phyloP scores from a whole-genome alignment of 2,888 invertebrate genomes.

The Plebejus melissa region DNA sequence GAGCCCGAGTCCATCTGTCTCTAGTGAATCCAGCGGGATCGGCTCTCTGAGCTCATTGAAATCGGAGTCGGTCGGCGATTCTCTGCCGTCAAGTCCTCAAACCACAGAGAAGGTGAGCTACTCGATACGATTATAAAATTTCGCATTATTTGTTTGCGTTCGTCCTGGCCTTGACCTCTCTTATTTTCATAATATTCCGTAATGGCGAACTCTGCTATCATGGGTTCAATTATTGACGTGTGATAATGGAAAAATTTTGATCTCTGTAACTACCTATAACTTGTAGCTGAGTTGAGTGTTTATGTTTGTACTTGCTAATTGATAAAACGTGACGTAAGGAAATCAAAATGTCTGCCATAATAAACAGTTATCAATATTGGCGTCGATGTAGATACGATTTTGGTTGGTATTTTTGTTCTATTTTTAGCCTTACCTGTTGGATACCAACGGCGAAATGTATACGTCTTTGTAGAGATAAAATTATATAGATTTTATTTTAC shows the following conservation, averaged over 20 bases:
- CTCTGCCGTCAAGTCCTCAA: conserved; percentile 75
- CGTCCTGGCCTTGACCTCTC: conserved; percentile 78
- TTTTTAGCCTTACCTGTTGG: conserved; percentile 24
- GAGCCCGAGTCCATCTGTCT: conserved; percentile 77
- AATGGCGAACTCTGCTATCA: conserved; percentile 75
- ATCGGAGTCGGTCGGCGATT: conserved; percentile 71
- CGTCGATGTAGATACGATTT: conserved; percentile 12
- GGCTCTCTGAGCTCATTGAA: conserved; percentile 78
- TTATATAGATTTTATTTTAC: not conserved
- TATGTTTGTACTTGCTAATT: conserved; percentile 27
- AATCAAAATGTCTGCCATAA: conserved; percentile 30
- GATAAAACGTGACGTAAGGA: conserved; percentile 25
- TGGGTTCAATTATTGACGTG: conserved; percentile 60
- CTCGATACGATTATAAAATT: conserved; percentile 38
- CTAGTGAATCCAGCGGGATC: conserved; percentile 82
- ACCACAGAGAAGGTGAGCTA: conserved; percentile 72
- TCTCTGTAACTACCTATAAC: conserved; percentile 21
- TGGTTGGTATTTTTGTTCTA: conserved; percentile 24
- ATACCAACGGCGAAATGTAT: not conserved
- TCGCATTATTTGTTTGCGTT: conserved; percentile 68
- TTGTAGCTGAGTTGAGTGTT: not conserved
- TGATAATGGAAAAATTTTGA: conserved; percentile 58
- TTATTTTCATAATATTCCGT: conserved; percentile 78
- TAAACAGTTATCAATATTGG: conserved; percentile 29
- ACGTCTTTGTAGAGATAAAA: not conserved